Conservation (phyloP, 2,797 vertebrate species). For the Sandelia bainsii region DNA sequence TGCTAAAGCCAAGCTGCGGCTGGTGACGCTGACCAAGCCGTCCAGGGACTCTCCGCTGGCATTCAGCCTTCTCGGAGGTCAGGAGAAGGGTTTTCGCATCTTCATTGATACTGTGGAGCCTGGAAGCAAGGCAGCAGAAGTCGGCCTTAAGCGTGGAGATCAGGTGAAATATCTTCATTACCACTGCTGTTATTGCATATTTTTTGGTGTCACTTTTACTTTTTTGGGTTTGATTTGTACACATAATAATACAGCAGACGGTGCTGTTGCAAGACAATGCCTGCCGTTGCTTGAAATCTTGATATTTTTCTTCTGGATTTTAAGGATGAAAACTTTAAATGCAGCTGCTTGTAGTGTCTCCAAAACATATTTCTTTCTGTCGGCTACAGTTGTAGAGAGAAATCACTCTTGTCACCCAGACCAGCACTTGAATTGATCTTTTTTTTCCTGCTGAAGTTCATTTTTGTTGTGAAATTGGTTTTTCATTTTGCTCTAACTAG, state of each 20-base stretch:
- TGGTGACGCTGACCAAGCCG: constrained; percentile 97
- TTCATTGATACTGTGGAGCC: constrained; percentile 97
- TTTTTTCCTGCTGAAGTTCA: constrained; percentile 4
- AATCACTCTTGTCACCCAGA: constrained; percentile 16
- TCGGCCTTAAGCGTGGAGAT: constrained; percentile 96
- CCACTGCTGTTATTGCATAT: not conserved
- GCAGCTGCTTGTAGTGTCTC: constrained; percentile 3
- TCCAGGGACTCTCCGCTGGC: constrained; percentile 95
- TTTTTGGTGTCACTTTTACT: not conserved
- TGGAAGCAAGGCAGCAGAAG: constrained; percentile 95
- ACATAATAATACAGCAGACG: not conserved
- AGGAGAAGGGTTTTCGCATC: constrained; percentile 96
- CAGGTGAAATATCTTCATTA: constrained; percentile 84
- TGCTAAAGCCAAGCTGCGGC: constrained; percentile 96
- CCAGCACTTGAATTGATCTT: constrained; percentile 2
- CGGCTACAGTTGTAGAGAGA: constrained; percentile 11
- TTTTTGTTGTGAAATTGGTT: constrained; percentile 58
- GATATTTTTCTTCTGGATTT: not conserved
- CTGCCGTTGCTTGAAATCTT: not conserved
- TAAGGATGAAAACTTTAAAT: not conserved
- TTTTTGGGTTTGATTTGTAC: not conserved
- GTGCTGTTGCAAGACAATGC: not conserved
- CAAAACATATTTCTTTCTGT: not conserved
- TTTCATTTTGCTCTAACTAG: constrained; percentile 48
- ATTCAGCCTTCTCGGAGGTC: constrained; percentile 95